Evolutionary conservation across 2,113 vertebrate genomes (phyloP), one percentile per base, ranked within the genome.

Genomic region (Microcebus ravelobensis): DNA sequence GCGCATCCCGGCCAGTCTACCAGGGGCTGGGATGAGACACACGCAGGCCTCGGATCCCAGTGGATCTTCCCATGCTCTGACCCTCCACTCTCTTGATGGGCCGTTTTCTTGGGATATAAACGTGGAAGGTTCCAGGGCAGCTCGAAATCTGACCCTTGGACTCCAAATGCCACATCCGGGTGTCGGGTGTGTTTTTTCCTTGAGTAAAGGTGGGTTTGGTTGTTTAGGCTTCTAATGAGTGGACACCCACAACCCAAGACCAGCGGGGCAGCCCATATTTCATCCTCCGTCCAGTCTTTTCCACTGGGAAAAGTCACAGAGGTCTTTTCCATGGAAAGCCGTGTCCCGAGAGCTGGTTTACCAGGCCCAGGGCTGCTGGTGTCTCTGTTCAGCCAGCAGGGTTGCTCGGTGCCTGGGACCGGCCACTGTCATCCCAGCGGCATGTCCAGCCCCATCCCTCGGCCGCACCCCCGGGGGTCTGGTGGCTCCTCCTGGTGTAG

Each of bases 371-470:
- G 18, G 50, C 36, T 6, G 13, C 48, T 11, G 8, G 36, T 2
- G 0, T 23, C 59, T 5, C 0, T 1, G 48, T 12, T 11, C 57
- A 13, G 23, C 6, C 5, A 25, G 25, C 25, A 6, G 27, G 5
- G 25, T 1, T 8, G 74, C 36, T 3, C 13, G 1, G 2, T 13
- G 67, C 39, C 50, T 20, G 50, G 52, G n/a, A 36, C 20, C 1
- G 29, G 79, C 27, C 8, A 2, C 27, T 0, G 0, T 29, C 10
- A 4, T 34, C 67, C 59, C 15, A 12, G 88, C 39, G 34, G 39
- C 25, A n/a, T 14, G 52, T 42, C 7, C 25, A 67, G 21, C 23
- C 34, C 15, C 15, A 21, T 42, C 23, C 11, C 45, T 70, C 14
- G 29, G 81, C 42, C 67, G 82, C 10, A 3, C 9, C 10, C 85